These are phyloP conservation scores for Aepyceros melampus DNA, from an alignment of 2,113 vertebrate species.

Conservation along the genomic window DNA sequence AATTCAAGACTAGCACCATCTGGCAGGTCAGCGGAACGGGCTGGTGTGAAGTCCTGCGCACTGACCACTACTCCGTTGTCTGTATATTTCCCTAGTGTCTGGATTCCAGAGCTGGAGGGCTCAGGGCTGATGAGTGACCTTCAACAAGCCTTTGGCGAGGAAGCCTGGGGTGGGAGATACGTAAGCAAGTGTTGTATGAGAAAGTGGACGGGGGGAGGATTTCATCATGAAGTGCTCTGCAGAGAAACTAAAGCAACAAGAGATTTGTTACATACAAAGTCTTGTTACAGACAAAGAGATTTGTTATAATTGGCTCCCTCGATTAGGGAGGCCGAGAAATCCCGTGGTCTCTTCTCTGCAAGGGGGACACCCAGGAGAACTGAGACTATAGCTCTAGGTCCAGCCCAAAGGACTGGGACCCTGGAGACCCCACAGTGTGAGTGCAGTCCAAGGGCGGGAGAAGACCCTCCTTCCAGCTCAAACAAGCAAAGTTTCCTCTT, in stretches of 20 bases:
- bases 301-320: background rate
- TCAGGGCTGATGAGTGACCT: background rate
- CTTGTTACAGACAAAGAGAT: background rate
- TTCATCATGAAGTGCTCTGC: background rate
- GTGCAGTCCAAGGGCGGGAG: background rate
- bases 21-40: no score
- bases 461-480: no score
- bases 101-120: background rate
- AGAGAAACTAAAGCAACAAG: background rate
- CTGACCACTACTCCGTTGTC: rapidly evolving
- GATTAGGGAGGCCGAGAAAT: background rate
- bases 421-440: background rate
- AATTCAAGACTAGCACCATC: background rate
- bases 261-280: no score
- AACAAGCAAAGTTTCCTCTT: background rate
- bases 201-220: background rate
- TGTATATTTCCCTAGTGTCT: background rate
- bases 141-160: background rate
- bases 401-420: background rate
- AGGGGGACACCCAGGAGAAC: background rate
- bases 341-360: background rate
- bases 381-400: rapidly evolving
- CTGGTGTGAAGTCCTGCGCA: background rate
- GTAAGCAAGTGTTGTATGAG: no score
- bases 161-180: background rate